phyloP scores from a whole-genome alignment of 1,140 invertebrate genomes.

The Rhynchophorus ferrugineus region DNA sequence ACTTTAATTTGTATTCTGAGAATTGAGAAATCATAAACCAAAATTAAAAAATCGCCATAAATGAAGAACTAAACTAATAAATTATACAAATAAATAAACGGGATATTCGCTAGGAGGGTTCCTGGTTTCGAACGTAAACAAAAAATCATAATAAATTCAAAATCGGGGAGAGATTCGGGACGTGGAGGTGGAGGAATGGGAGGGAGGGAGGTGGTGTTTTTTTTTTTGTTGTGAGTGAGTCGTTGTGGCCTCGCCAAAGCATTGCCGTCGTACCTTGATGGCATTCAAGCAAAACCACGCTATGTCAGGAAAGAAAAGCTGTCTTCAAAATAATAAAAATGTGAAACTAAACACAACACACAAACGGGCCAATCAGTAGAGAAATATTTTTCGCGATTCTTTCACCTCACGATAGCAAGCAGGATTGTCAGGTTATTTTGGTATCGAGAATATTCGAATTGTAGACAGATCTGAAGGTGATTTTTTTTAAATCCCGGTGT shows the following conservation, averaged over 20 bases:
- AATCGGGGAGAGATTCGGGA: conserved; percentile 16
- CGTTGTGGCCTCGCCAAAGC: conserved; percentile 38
- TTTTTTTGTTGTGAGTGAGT: too few relatives aligned
- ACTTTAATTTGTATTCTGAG: conserved; percentile 29
- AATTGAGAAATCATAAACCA: conserved; percentile 24
- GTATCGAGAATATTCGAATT: too few relatives aligned
- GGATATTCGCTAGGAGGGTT: conserved; percentile 5
- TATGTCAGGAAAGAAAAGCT: conserved; percentile 29
- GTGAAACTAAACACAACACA: conserved; percentile 36
- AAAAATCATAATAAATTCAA: conserved; percentile 21
- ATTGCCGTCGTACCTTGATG: conserved; percentile 29
- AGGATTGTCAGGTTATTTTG: background rate
- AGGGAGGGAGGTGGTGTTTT: background rate
- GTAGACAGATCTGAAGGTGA: too few relatives aligned
- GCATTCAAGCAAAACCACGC: conserved; percentile 36
- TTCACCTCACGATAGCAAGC: background rate
- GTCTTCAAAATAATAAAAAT: conserved; percentile 29
- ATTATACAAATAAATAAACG: conserved; percentile 26
- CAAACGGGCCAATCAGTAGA: conserved; percentile 19
- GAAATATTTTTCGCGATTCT: background rate
- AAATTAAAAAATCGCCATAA: conserved; percentile 27
- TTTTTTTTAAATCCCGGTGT: too few relatives aligned
- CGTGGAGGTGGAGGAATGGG: background rate
- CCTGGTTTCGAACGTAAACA: conserved; percentile 14
- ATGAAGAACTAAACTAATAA: conserved; percentile 30